phyloP scores from a whole-genome alignment of 2,113 vertebrate genomes.

The Mustela lutreola region DNA sequence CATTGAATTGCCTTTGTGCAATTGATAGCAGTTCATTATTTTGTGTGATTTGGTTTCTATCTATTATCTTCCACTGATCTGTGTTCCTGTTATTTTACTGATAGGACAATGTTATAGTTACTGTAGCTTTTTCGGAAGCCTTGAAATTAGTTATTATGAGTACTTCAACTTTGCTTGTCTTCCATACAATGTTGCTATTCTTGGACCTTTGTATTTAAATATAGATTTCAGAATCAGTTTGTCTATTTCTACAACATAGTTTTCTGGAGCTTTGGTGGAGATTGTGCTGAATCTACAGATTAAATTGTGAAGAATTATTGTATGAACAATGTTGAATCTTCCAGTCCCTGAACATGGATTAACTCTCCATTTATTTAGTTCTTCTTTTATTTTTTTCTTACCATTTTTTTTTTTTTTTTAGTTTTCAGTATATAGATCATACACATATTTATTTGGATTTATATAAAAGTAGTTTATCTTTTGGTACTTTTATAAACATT shows the following conservation, averaged over 20 bases:
- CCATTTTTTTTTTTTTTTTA: not conserved
- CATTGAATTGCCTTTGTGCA: not conserved
- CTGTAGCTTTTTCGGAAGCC: not conserved
- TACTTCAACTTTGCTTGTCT: not conserved
- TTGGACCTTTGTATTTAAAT: not conserved
- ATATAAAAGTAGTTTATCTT: not conserved
- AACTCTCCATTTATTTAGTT: not conserved
- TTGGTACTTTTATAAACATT: not conserved
- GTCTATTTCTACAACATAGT: not conserved
- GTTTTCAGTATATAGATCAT: not conserved
- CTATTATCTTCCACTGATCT: not conserved
- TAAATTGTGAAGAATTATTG: not conserved
- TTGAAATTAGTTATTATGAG: not conserved
- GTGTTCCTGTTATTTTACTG: not conserved
- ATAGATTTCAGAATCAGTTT: slow-evolving; percentile 16
- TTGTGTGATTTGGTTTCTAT: not conserved
- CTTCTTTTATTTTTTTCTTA: not conserved
- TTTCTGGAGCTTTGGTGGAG: not conserved
- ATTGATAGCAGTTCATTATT: not conserved
- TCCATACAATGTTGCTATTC: not conserved
- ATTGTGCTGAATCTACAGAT: not conserved
- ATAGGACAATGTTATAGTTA: not conserved
- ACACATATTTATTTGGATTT: not conserved
- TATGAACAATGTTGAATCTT: slow-evolving; percentile 6
- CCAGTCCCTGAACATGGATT: not conserved